A percentile compares a stretch with the other conserved stretches of the same genome.
Conservation (phyloP, 2,113 vertebrate genomes). For the Eira barbara region DNA sequence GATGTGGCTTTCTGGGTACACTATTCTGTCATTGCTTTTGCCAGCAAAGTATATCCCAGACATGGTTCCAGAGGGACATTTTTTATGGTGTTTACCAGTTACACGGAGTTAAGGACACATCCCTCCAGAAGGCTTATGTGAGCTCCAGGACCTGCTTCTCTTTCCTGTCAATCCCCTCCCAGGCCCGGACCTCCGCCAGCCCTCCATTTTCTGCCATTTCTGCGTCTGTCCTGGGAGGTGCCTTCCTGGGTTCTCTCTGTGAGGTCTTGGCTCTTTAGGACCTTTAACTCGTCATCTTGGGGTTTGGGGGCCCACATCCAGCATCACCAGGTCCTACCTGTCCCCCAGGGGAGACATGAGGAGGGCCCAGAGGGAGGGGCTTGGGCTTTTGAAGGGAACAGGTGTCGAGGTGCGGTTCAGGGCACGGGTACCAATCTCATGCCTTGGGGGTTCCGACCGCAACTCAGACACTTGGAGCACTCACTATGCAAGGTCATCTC, state of each 20-base stretch:
- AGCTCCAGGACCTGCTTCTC: not conserved
- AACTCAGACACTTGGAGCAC: not conserved
- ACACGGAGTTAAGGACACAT: not conserved
- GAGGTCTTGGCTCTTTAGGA: not conserved
- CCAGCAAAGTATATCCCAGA: not conserved
- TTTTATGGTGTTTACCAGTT: not conserved
- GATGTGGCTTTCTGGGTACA: not conserved
- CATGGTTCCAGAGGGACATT: not conserved
- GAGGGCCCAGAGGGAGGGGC: not conserved
- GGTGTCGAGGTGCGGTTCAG: too few species aligned
- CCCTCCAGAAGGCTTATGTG: not conserved
- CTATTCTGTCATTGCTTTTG: not conserved
- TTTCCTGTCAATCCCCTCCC: not conserved
- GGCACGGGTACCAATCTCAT: not conserved
- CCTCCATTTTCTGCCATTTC: not conserved
- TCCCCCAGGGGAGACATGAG: too few species aligned
- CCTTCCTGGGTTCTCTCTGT: not conserved
- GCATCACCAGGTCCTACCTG: not conserved
- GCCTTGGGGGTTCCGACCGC: not conserved
- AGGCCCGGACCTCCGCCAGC: rapidly evolving
- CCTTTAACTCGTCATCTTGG: not conserved
- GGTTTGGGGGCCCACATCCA: not conserved
- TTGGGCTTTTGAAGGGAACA: not conserved
- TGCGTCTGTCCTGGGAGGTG: not conserved
- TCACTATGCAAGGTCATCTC: not conserved